A percentile compares a stretch with the other conserved stretches of the same genome.
Evolutionary conservation across 1,140 invertebrate species (phyloP).

Genomic region (Drosophila auraria): DNA sequence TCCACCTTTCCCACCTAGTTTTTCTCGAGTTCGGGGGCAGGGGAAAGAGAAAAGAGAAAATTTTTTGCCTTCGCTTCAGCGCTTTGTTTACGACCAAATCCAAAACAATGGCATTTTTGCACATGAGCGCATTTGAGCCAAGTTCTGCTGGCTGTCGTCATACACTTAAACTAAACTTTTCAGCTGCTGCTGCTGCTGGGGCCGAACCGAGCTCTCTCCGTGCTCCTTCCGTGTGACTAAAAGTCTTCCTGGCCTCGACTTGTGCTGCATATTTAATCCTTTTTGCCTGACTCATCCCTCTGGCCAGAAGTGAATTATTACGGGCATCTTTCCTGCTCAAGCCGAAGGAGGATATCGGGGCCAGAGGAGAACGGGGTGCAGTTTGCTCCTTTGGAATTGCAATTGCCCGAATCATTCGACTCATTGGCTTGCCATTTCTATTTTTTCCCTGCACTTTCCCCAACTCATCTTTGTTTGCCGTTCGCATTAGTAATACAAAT

Average conservation of each 20-base stretch:
- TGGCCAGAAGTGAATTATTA: constrained; percentile 73
- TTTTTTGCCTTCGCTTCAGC: constrained; percentile 38
- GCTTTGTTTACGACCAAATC: constrained; percentile 78
- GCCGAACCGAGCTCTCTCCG: constrained; percentile 5
- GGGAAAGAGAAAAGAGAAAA: constrained; percentile 18
- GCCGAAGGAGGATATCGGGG: constrained; percentile 12
- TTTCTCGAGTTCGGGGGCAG: constrained; percentile 15
- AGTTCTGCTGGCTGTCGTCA: constrained; percentile 40
- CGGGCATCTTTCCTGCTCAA: constrained; percentile 55
- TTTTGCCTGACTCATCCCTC: constrained; percentile 11
- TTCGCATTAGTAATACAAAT: constrained; percentile 72
- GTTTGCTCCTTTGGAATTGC: constrained; percentile 52
- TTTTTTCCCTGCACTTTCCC: constrained; percentile 27
- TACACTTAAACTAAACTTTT: constrained; percentile 54
- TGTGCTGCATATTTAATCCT: constrained; percentile 76
- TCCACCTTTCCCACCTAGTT: constrained; percentile 60
- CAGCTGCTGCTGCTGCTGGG: constrained; percentile 31
- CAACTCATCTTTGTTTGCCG: constrained; percentile 57
- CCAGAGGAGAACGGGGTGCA: neutral
- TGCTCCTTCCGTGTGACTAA: constrained; percentile 47
- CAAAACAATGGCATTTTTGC: constrained; percentile 78
- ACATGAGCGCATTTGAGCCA: constrained; percentile 73
- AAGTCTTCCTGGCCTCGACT: constrained; percentile 45
- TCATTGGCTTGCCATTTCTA: constrained; percentile 57
- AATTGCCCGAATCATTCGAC: constrained; percentile 78